Evolutionary conservation across 2,113 vertebrate species (phyloP).

Genomic region (Cyanoramphus novaezelandiae): DNA sequence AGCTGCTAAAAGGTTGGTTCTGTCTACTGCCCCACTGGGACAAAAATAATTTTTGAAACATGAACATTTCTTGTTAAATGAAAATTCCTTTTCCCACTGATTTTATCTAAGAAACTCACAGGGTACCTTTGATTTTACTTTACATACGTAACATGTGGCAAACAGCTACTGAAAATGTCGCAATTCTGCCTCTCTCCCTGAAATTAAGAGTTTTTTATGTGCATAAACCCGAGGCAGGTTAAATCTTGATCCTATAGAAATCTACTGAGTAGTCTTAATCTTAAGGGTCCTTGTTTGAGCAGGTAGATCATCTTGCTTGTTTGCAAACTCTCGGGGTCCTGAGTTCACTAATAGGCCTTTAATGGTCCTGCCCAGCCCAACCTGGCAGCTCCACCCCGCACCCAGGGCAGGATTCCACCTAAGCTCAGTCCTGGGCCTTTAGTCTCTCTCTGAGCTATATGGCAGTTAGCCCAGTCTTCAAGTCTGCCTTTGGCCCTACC

Average conservation of each 20-base stretch:
- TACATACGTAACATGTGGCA: background rate
- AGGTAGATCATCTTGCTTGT: background rate
- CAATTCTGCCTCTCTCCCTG: background rate
- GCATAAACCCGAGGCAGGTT: background rate
- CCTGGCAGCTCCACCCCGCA: background rate
- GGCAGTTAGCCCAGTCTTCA: fast-evolving
- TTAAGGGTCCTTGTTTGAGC: background rate
- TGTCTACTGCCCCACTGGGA: background rate
- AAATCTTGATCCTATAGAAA: background rate
- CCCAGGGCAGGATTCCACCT: background rate
- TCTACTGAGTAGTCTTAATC: background rate
- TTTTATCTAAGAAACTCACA: background rate
- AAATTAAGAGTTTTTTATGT: background rate
- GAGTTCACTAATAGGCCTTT: background rate
- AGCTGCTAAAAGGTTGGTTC: background rate
- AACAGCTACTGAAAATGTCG: background rate
- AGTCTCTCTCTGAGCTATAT: fast-evolving
- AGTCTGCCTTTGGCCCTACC: fast-evolving
- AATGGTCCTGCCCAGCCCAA: background rate
- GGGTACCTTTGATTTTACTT: background rate
- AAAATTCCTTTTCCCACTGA: background rate
- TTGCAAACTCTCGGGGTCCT: background rate
- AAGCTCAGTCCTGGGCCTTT: background rate
- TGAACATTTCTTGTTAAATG: background rate
- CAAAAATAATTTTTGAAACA: background rate